These are phyloP conservation scores for Indri indri DNA, from an alignment of 2,113 vertebrate genomes.

Conservation along the genomic window DNA sequence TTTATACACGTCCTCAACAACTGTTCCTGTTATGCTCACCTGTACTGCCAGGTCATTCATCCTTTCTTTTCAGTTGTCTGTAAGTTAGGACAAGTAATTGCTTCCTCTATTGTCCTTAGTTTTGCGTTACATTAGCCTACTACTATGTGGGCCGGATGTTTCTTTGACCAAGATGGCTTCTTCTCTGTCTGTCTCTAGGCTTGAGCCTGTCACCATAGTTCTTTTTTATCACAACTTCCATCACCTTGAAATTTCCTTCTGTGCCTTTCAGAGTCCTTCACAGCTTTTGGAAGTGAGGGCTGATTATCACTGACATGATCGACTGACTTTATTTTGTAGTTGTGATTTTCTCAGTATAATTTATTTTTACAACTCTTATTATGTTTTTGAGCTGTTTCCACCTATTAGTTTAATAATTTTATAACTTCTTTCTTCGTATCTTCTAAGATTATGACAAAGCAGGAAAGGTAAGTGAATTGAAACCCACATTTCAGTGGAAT, in stretches of 20 bases:
- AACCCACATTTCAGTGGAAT: not conserved
- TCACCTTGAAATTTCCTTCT: not conserved
- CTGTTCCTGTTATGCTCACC: not conserved
- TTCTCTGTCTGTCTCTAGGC: not conserved
- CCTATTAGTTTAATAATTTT: not conserved
- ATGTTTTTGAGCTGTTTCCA: not conserved
- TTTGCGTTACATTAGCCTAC: not conserved
- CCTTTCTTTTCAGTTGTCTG: not conserved
- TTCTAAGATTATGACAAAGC: not conserved
- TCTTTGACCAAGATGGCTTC: not conserved
- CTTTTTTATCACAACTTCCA: not conserved
- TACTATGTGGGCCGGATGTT: not conserved
- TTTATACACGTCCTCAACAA: not conserved
- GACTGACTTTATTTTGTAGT: not conserved
- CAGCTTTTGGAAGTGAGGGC: not conserved
- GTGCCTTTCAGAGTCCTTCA: not conserved
- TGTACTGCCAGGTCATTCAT: not conserved
- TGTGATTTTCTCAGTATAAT: not conserved
- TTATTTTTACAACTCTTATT: not conserved
- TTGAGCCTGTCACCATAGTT: not conserved
- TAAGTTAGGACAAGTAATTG: not conserved
- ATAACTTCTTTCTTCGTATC: not conserved
- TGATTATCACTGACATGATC: not conserved
- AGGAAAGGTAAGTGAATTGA: not conserved
- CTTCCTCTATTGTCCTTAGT: not conserved